A percentile compares a stretch with the other conserved stretches of the same genome.
phyloP scores from a whole-genome alignment of 1,140 invertebrate species.

The Euura saliciscinereae region DNA sequence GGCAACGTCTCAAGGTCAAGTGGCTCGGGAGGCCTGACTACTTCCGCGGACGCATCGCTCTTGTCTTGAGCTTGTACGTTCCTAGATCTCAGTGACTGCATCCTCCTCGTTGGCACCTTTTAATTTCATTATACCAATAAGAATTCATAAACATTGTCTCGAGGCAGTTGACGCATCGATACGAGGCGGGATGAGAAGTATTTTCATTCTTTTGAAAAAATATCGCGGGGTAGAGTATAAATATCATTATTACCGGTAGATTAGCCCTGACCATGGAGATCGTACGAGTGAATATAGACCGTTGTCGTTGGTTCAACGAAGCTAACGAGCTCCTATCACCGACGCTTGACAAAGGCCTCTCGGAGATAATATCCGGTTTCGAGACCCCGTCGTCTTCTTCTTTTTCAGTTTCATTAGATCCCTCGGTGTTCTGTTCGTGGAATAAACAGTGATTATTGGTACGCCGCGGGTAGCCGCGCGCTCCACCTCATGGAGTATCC shows the following conservation, averaged over 20 bases:
- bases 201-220: too few species aligned
- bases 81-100: neutral
- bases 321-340: neutral
- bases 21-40: neutral
- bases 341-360: neutral
- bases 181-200: too few species aligned
- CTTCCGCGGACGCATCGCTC: neutral
- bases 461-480: neutral
- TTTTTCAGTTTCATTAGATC: too few species aligned
- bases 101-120: neutral
- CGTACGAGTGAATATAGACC: neutral
- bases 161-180: too few species aligned
- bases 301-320: neutral
- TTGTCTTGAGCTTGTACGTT: neutral
- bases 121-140: too few species aligned
- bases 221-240: too few species aligned
- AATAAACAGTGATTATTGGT: too few species aligned
- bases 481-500: neutral
- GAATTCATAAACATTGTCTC: too few species aligned
- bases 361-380: neutral
- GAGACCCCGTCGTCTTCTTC: too few species aligned
- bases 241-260: neutral
- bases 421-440: too few species aligned
- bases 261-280: constrained; percentile 5
- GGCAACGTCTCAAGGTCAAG: neutral